These are phyloP conservation scores for Neodiprion fabricii DNA, from an alignment of 1,140 invertebrate genomes.

Conservation along the genomic window DNA sequence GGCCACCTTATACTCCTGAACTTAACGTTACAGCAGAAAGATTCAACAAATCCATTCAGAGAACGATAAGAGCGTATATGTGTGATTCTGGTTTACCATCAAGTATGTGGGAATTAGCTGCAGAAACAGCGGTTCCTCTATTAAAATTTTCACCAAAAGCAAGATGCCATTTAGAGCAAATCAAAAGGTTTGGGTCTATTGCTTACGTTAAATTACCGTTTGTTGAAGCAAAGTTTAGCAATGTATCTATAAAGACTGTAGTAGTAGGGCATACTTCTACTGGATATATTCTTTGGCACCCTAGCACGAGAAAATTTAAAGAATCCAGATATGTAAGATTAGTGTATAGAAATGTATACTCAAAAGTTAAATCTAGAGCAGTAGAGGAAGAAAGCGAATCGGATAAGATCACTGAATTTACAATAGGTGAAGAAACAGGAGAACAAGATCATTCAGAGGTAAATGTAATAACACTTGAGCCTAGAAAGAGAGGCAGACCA, in stretches of 20 bases:
- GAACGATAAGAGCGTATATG: constrained; percentile 45
- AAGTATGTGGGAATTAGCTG: constrained; percentile 49
- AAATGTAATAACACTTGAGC: constrained; percentile 14
- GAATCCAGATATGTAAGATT: constrained; percentile 33
- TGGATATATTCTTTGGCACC: constrained; percentile 33
- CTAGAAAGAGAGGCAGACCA: constrained; percentile 6
- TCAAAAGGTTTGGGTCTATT: constrained; percentile 31
- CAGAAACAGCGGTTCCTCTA: constrained; percentile 36
- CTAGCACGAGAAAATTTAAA: constrained; percentile 27
- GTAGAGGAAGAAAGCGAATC: not conserved
- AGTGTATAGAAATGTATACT: constrained; percentile 32
- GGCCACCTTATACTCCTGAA: constrained; percentile 35
- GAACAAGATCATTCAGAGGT: constrained; percentile 10
- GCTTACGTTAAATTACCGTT: constrained; percentile 28
- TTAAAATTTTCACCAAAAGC: constrained; percentile 15
- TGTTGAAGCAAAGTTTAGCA: constrained; percentile 26
- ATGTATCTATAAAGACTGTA: constrained; percentile 29
- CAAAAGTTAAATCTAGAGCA: not conserved
- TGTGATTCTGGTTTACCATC: constrained; percentile 40
- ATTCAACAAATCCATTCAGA: constrained; percentile 47
- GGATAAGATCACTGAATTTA: not conserved
- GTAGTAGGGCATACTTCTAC: constrained; percentile 30
- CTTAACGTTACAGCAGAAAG: constrained; percentile 48
- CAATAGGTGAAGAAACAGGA: constrained; percentile 3
- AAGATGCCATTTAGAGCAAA: constrained; percentile 24